Evolutionary conservation across 2,113 vertebrate genomes (phyloP).

Genomic region (Grallaria varia): DNA sequence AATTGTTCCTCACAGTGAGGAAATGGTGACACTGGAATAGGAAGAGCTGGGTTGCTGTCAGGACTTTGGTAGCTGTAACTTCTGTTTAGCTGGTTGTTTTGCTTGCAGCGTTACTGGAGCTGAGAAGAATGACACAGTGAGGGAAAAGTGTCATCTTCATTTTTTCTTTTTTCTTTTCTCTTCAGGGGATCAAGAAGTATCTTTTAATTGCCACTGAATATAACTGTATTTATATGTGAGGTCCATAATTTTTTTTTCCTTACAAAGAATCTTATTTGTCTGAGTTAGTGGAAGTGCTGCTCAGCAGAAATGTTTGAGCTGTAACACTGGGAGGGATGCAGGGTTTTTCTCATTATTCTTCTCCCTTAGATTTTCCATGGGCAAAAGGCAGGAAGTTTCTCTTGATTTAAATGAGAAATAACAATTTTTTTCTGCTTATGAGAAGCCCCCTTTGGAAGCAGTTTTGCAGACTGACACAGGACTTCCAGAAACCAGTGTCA

Average conservation of each 20-base stretch:
- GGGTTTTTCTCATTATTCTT: not conserved
- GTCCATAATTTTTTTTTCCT: not conserved
- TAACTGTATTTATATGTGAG: not conserved
- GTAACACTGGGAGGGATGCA: not conserved
- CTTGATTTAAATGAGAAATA: not conserved
- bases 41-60: not conserved
- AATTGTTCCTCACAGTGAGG: not conserved
- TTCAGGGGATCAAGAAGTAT: not conserved
- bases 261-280: not conserved
- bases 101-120: rapidly evolving
- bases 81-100: not conserved
- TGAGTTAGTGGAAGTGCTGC: not conserved
- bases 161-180: not conserved
- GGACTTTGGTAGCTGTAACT: not conserved
- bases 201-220: not conserved
- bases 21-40: not conserved
- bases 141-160: not conserved
- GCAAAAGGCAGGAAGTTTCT: not conserved
- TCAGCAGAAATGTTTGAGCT: not conserved
- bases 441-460: not conserved
- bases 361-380: not conserved
- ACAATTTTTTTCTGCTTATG: not conserved
- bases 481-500: not conserved
- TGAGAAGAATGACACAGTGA: not conserved
- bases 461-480: not conserved